These are phyloP conservation scores for Drosophila miranda DNA, from an alignment of 1,140 invertebrate genomes.

Conservation along the genomic window DNA sequence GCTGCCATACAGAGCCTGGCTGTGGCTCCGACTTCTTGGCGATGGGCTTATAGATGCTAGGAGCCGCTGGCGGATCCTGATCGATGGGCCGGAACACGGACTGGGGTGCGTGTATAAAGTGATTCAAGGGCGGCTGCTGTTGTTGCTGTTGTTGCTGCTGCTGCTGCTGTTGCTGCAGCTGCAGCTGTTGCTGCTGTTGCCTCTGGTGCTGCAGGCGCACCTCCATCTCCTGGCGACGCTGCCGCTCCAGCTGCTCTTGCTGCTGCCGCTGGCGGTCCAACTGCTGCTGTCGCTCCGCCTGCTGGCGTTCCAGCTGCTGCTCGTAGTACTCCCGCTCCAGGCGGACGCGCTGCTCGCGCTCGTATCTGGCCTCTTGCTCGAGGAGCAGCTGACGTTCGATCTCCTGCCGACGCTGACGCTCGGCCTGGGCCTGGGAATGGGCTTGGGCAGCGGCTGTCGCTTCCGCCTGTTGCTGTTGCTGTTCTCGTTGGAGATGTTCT, in stretches of 20 bases:
- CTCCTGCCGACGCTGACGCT: constrained; percentile 66
- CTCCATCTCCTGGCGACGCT: constrained; percentile 61
- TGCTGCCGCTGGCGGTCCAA: constrained; percentile 43
- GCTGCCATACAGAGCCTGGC: constrained; percentile 20
- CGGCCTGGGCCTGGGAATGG: constrained; percentile 43
- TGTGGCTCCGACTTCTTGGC: constrained; percentile 59
- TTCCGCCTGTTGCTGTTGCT: constrained; percentile 57
- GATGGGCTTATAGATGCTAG: constrained; percentile 72
- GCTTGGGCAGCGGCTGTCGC: constrained; percentile 63
- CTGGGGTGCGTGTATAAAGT: constrained; percentile 88
- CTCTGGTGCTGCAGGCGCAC: constrained; percentile 59
- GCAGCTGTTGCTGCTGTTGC: constrained; percentile 26
- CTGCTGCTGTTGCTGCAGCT: constrained; percentile 36
- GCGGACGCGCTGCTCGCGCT: constrained; percentile 62
- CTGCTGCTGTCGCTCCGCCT: constrained; percentile 56
- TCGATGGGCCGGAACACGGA: constrained; percentile 87
- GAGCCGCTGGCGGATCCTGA: constrained; percentile 41
- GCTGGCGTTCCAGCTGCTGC: constrained; percentile 60
- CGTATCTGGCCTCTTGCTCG: constrained; percentile 64
- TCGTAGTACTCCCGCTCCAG: constrained; percentile 68
- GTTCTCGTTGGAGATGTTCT: constrained; percentile 40
- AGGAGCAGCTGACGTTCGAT: constrained; percentile 58
- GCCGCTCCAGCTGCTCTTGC: constrained; percentile 57
- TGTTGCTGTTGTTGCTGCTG: constrained; percentile 34
- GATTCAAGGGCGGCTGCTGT: constrained; percentile 84